phyloP scores from a whole-genome alignment of 2,888 invertebrate species.

The Tetanocera ferruginea region DNA sequence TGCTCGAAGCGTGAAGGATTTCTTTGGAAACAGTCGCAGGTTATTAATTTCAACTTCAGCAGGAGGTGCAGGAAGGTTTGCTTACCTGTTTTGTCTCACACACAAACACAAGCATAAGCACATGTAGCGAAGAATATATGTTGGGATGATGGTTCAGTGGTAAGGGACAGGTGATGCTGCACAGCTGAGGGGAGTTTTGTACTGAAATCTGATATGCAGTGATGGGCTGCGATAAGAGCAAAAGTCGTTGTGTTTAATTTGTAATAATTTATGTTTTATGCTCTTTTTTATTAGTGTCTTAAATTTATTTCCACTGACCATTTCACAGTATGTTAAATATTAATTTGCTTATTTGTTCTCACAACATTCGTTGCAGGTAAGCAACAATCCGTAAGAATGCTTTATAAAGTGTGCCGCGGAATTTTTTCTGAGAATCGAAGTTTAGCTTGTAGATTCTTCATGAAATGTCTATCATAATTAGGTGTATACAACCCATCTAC shows the following conservation, averaged over 20 bases:
- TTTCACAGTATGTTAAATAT: background rate
- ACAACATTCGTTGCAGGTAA: conserved; percentile 28
- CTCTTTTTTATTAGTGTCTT: background rate
- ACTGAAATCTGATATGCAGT: conserved; percentile 25
- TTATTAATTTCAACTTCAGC: conserved; percentile 23
- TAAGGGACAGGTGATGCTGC: background rate
- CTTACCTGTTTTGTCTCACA: background rate
- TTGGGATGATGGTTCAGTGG: no score
- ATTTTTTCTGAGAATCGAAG: no score
- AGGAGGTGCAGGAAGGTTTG: conserved; percentile 11
- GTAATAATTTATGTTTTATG: conserved; percentile 26
- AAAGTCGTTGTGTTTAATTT: conserved; percentile 28
- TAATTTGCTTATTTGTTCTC: conserved; percentile 16
- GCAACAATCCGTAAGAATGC: conserved; percentile 2
- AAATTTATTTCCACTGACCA: background rate
- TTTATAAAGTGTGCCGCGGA: background rate
- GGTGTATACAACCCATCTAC: no score
- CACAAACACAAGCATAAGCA: background rate
- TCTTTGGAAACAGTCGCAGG: conserved; percentile 23
- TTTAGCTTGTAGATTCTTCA: no score
- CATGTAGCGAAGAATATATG: no score
- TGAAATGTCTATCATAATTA: no score
- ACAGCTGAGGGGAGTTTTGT: background rate
- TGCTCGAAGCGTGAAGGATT: conserved; percentile 23
- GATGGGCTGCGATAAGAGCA: conserved; percentile 26